Base-by-base conservation (phyloP, 30 jellyfish, hydroid and myxozoan species). In the Cassiopea xamachana region DNA sequence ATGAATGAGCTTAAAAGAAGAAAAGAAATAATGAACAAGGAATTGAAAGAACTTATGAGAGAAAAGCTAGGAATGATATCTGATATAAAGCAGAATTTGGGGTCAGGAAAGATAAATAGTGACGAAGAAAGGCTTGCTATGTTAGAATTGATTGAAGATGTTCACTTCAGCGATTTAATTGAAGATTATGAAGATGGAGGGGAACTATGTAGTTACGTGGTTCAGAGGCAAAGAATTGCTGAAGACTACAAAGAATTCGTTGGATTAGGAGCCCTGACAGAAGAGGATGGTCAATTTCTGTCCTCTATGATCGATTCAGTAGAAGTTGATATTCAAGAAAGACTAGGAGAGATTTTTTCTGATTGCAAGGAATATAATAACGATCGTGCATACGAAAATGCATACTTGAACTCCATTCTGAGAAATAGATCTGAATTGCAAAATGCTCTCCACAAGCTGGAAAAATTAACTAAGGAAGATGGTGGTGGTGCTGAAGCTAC, bases 281-380 rank as follows among this genome's bases (percentile, higher is more conserved):
- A 86, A 62, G 72, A 74, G 4, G 93, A 86, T 46, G 75, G 81
- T 1, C 45, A 60, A 3, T 74, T 76, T 19, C 73, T 86, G 7
- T 18, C 70, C 1, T 46, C 61, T 3, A 75, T 86, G 93, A 60
- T 86, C 15, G 64, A 16, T 18, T 73, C 87, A 39, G 27, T 77
- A 51, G 93, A 74, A 46, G 60, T 10, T 2, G 94, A 87, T 50
- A 77, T 87, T 69, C 46, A 62, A 62, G 84, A 44, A 46, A 77
- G 89, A 51, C 59, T 87, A 17, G 84, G 67, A n/a, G 94, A 87
- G 81, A 87, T 87, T 1, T 47, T 46, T 45, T 87, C 81, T 18
- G 73, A 44, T 6, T 68, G 81, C 76, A 77, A 77, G 15, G 86
- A n/a, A 27, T 27, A 27, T 45, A 44, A 39, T 61, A 77, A 70